phyloP scores from a whole-genome alignment of 2,113 vertebrate genomes.

The Dicaeum eximium region DNA sequence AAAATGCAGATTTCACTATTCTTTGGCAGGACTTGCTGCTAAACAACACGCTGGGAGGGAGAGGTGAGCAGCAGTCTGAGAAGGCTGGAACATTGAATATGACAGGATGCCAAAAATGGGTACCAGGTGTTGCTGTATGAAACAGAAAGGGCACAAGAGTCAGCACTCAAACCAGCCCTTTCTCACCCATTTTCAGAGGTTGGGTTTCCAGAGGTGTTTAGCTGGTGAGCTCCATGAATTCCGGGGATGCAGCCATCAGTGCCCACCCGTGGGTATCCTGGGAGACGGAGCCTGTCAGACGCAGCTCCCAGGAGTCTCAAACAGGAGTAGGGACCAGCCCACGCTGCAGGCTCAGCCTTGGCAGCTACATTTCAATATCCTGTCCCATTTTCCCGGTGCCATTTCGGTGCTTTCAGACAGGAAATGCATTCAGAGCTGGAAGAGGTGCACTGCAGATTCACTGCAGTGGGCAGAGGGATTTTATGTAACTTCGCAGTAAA shows the following conservation, averaged over 20 bases:
- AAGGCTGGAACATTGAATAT: background rate
- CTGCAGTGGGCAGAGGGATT: background rate
- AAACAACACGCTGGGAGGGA: background rate
- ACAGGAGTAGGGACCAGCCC: background rate
- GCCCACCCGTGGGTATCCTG: background rate
- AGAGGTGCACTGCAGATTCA: background rate
- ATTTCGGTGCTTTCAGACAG: background rate
- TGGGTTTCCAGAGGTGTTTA: background rate
- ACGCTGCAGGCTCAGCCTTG: background rate
- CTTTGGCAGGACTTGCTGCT: background rate
- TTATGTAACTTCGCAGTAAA: background rate
- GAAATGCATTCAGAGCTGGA: background rate
- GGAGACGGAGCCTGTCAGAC: background rate
- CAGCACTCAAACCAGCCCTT: background rate
- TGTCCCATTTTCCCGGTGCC: background rate
- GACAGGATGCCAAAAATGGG: background rate
- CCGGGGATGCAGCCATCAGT: background rate
- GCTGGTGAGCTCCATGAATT: background rate
- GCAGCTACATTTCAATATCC: background rate
- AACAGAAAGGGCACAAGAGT: background rate
- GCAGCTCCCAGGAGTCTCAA: background rate
- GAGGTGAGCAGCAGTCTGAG: background rate
- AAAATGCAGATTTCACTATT: background rate
- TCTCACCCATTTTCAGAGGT: background rate
- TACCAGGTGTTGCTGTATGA: background rate